These are phyloP conservation scores for Bombyx mori DNA, from an alignment of 1,140 invertebrate species.

Conservation along the genomic window DNA sequence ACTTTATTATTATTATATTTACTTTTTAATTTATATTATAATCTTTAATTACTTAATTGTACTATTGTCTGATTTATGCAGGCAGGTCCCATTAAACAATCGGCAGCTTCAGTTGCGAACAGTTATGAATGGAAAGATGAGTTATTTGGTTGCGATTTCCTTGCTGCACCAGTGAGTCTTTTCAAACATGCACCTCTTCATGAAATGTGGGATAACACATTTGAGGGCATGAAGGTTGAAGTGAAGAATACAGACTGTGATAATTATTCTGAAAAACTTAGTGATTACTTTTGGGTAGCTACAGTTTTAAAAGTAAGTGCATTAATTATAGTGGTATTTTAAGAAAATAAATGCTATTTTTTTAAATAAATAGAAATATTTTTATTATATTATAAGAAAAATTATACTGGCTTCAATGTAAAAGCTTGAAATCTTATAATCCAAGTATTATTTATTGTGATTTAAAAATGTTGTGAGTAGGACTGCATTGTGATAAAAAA, in stretches of 20 bases:
- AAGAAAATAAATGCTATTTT: too few species aligned
- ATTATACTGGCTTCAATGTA: too few species aligned
- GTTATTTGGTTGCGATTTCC: constrained; percentile 81
- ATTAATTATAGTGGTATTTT: too few species aligned
- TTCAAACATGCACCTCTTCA: constrained; percentile 93
- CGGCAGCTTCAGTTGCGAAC: constrained; percentile 71
- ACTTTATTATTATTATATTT: too few species aligned
- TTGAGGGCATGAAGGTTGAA: constrained; percentile 95
- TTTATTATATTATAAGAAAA: too few species aligned
- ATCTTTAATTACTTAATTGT: too few species aligned
- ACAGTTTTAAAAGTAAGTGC: constrained; percentile 81
- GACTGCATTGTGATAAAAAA: too few species aligned
- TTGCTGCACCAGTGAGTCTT: constrained; percentile 89
- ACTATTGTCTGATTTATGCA: constrained; percentile 18
- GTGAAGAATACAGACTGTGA: constrained; percentile 93
- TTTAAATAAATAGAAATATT: too few species aligned
- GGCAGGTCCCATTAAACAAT: constrained; percentile 57
- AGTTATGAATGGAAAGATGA: constrained; percentile 88
- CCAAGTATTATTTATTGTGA: too few species aligned
- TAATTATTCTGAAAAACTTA: constrained; percentile 78
- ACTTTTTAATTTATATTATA: too few species aligned
- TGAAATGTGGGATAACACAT: constrained; percentile 94
- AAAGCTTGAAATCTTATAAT: too few species aligned
- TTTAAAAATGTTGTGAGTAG: too few species aligned
- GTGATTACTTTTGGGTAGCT: constrained; percentile 95